Base-by-base conservation (phyloP, 2,797 vertebrate species). In the Coendou prehensilis region DNA sequence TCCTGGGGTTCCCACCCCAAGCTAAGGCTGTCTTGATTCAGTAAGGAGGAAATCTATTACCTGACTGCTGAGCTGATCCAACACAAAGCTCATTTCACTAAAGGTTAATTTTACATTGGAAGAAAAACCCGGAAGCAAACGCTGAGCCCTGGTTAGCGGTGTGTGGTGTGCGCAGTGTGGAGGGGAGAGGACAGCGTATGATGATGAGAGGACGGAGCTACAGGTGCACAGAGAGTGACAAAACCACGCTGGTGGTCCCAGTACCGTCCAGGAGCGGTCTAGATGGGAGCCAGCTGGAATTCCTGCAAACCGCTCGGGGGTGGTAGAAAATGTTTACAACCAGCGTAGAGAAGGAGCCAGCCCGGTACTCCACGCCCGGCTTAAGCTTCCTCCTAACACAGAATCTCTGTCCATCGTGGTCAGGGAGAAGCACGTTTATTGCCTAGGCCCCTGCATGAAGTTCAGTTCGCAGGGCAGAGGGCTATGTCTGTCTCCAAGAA, bases 1-100 rank as follows among this genome's bases (percentile, higher is more conserved):
- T 54, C 75, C 93, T 52, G 85, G 11, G 50, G 86, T 93, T 96
- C 13, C 82, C 82, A 56, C 54, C 57, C 92, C 30, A 2, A 75
- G 90, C 59, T 89, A 85, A 93, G 63, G 26, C 89, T 90, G 33
- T 95, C 88, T 69, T 57, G 37, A 6, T 41, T 52, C 45, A 18
- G 2, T 1, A 45, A 67, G 94, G 93, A 95, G 71, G 41, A 84
- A 45, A 45, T 4, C 22, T 94, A 71, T 89, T 71, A 45, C 71
- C 8, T 37, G 0, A 85, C 76, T 92, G 73, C 89, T 73, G 50
- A 87, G 69, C 71, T 91, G 78, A 95, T 47, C 71, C 63, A n/a
- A 64, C 92, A 91, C 82, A n/a, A 22, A 61, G 28, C 47, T 15
- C 33, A 47, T 2, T 15, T 56, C 45, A 52, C 30, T 73, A 14